Evolutionary conservation across 1,140 invertebrate species (phyloP).

Genomic region (Coelopa frigida): DNA sequence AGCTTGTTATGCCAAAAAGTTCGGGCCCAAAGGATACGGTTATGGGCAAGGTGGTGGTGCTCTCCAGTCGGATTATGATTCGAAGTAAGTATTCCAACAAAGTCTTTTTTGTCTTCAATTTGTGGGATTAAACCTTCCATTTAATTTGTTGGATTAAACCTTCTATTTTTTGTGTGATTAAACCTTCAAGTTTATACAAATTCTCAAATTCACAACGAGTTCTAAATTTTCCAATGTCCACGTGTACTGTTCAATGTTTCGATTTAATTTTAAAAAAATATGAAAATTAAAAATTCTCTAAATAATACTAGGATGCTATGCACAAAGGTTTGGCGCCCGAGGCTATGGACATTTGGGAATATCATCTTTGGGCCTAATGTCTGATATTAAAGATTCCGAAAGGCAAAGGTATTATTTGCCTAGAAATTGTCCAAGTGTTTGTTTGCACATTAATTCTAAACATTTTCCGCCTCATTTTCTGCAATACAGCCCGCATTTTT

Average conservation of each 20-base stretch:
- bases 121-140: neutral
- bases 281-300: too few relatives aligned
- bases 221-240: too few relatives aligned
- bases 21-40: conserved; percentile 89
- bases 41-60: conserved; percentile 88
- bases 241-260: too few relatives aligned
- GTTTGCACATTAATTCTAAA: neutral
- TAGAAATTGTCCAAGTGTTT: neutral
- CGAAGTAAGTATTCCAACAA: conserved; percentile 17
- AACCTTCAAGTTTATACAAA: too few relatives aligned
- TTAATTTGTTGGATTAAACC: too few relatives aligned
- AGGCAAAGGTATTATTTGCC: conserved; percentile 72
- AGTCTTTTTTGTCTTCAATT: neutral
- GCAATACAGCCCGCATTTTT: too few relatives aligned
- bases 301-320: conserved; percentile 58
- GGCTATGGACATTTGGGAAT: conserved; percentile 83
- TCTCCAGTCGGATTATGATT: conserved; percentile 65
- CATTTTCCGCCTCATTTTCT: too few relatives aligned
- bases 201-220: too few relatives aligned
- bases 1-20: conserved; percentile 91
- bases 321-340: conserved; percentile 64
- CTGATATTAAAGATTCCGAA: conserved; percentile 58
- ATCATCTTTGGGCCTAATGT: conserved; percentile 61
- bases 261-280: too few relatives aligned
- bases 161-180: too few relatives aligned